Base-by-base conservation (phyloP, 1,140 invertebrate species). In the Xylocopa sonorina region DNA sequence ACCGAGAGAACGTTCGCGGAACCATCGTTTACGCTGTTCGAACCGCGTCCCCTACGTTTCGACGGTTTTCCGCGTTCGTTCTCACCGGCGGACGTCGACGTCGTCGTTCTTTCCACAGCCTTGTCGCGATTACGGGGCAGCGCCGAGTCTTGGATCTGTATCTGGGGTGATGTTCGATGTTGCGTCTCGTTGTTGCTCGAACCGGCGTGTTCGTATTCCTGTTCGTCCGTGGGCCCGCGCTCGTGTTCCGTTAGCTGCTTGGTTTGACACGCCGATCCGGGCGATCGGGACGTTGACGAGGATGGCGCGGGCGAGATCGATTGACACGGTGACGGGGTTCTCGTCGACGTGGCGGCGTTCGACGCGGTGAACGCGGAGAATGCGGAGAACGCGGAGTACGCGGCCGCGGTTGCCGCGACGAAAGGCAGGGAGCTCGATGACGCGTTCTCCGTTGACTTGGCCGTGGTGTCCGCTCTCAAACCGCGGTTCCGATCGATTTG, bases 1-100 rank as follows among this genome's bases (percentile, higher is more conserved):
- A 96, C 94, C 3, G 84, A 86, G 0, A 82, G 41, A n/a, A 86
- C 60, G 51, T 48, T 80, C 24, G 74, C 60, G 1, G 79, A 71
- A 27, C 48, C 14, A 16, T 71, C 74, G 51, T 78, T 80, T 6
- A 77, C 82, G 48, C 10, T 68, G 53, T 50, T 79, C 41, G 78
- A 34, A 55, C 75, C 46, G 7, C 80, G 71, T 1, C 60, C 57
- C 18, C 68, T 72, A 12, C 80, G 55, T 12, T 57, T 84, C 0
- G 55, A 53, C 9, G 62, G 80, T 50, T 55, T 75, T 9, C 9
- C n/a, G 3, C 82, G 64, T 12, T 46, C 72, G 27, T 41, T 79
- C 16, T 78, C 76, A n/a, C n/a, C n/a, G n/a, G n/a, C n/a, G 18
- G 14, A 27, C 18, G 48, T 46, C 16, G 24, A 29, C 2, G 14